Evolutionary conservation across 2,797 vertebrate species (phyloP), one percentile per base, ranked within the genome.

Genomic region (Cuculus canorus): DNA sequence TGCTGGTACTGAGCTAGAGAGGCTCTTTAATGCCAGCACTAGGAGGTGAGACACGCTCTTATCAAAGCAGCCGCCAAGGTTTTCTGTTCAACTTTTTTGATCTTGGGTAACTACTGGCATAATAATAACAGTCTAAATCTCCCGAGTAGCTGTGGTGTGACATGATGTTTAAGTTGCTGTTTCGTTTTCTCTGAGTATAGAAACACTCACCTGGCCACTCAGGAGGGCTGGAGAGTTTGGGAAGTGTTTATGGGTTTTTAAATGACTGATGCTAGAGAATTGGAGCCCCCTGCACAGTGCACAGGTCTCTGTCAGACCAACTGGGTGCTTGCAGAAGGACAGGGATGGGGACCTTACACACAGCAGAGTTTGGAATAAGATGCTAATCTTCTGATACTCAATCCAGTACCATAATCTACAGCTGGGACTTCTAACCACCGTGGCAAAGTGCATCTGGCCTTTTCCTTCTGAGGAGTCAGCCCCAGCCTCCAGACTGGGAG

Each of bases 61-160:
- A 71, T 90, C 66, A 92, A 93, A 92, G 86, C 43, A 91, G 64
- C 61, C 91, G 92, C 79, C 45, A 71, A 77, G 50, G 35, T 65
- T 93, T 95, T 87, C 60, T 71, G 11, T 90, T 95, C 59, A 80
- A 41, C 63, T 91, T 90, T 90, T 96, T 87, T 94, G 78, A 86
- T 92, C 88, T 69, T 88, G 48, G 47, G 32, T 88, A 86, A 88
- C 94, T 81, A 39, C 69, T 82, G 92, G 73, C 73, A 79, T 78
- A 76, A 90, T 78, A 90, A 85, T 65, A 78, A 69, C 54, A 84
- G 77, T 63, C 43, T 33, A 76, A 41, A 54, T 90, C 70, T 86
- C 76, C 86, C 41, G 60, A 28, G 52, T 61, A 56, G 39, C 65
- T 86, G 53, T 80, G 79, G 27, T 86, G 59, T 79, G 72, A 63